Evolutionary conservation across 2,888 invertebrate genomes (phyloP).

Genomic region (Colostygia pectinataria): DNA sequence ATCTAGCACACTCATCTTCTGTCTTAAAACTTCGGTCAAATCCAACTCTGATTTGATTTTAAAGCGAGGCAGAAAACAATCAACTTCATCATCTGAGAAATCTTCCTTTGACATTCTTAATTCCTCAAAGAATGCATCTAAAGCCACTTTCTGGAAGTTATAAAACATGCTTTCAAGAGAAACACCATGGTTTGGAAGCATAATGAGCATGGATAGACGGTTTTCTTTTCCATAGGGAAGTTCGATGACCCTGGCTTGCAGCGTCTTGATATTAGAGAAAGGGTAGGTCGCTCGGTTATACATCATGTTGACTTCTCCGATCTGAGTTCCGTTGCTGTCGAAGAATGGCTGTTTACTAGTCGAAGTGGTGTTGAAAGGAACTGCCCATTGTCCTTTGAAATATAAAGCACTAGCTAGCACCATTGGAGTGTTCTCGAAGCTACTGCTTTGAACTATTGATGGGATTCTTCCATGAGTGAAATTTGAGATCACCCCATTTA

Average conservation of each 20-base stretch:
- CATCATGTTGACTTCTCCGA: slow-evolving; percentile 90
- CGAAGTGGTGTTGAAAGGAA: slow-evolving; percentile 83
- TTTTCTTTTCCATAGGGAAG: slow-evolving; percentile 85
- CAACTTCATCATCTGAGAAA: slow-evolving; percentile 84
- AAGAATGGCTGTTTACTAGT: slow-evolving; percentile 82
- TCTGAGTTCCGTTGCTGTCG: slow-evolving; percentile 73
- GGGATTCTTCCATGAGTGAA: slow-evolving; percentile 62
- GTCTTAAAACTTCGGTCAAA: slow-evolving; percentile 75
- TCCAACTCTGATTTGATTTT: slow-evolving; percentile 82
- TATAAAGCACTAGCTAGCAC: slow-evolving; percentile 86
- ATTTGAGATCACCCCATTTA: slow-evolving; percentile 56
- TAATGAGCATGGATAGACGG: slow-evolving; percentile 84
- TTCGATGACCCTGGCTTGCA: slow-evolving; percentile 85
- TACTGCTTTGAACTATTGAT: slow-evolving; percentile 56
- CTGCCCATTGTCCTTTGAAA: slow-evolving; percentile 88
- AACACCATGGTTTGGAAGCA: slow-evolving; percentile 84
- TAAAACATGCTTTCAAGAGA: slow-evolving; percentile 77
- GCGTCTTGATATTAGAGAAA: slow-evolving; percentile 78
- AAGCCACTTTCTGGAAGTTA: slow-evolving; percentile 70
- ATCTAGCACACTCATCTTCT: slow-evolving; percentile 73
- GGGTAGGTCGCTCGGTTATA: slow-evolving; percentile 83
- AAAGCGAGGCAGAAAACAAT: slow-evolving; percentile 86
- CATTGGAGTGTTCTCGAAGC: slow-evolving; percentile 78
- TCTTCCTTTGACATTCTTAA: slow-evolving; percentile 73
- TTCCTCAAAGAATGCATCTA: slow-evolving; percentile 76